Conservation (phyloP, 2,113 vertebrate genomes). For the Mormyrus iriodes region DNA sequence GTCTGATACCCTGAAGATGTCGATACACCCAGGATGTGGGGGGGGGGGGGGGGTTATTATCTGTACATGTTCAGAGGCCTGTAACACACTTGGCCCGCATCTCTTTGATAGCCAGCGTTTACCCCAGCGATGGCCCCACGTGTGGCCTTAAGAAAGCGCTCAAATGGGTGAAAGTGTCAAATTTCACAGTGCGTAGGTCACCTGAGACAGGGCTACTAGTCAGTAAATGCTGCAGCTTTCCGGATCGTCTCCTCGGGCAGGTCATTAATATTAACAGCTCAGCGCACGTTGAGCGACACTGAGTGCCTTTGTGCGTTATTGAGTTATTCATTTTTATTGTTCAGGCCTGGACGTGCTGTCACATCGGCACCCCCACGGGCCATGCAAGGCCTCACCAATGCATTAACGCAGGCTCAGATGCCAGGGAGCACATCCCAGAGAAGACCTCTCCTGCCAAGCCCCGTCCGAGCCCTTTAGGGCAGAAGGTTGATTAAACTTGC, state of each 20-base stretch:
- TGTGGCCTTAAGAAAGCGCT: not conserved
- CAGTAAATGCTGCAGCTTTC: not conserved
- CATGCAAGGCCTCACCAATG: slow-evolving; percentile 45
- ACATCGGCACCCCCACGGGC: slow-evolving; percentile 34
- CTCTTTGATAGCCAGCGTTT: not conserved
- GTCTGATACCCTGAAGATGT: not conserved
- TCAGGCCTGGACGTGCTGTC: slow-evolving; percentile 34
- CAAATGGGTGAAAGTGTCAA: not conserved
- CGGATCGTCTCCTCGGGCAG: not conserved
- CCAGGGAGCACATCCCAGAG: slow-evolving; percentile 12
- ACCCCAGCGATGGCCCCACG: not conserved
- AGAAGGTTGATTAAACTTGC: slow-evolving; percentile 34
- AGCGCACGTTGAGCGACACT: not conserved
- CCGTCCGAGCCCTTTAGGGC: not conserved
- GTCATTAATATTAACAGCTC: not conserved
- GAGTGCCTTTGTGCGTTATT: slow-evolving; percentile 41
- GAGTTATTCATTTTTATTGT: slow-evolving; percentile 50
- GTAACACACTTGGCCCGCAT: not conserved
- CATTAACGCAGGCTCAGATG: slow-evolving; percentile 41
- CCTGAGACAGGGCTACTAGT: not conserved
- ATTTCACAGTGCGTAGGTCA: not conserved
- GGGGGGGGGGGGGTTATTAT: too few relatives aligned
- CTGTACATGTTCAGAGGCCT: not conserved
- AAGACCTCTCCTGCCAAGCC: not conserved
- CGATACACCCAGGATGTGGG: not conserved